Percentiles rank a stretch among this genome's conserved stretches.
Evolutionary conservation across 2,888 invertebrate species (phyloP).

Genomic region (Polymixis lichenea): DNA sequence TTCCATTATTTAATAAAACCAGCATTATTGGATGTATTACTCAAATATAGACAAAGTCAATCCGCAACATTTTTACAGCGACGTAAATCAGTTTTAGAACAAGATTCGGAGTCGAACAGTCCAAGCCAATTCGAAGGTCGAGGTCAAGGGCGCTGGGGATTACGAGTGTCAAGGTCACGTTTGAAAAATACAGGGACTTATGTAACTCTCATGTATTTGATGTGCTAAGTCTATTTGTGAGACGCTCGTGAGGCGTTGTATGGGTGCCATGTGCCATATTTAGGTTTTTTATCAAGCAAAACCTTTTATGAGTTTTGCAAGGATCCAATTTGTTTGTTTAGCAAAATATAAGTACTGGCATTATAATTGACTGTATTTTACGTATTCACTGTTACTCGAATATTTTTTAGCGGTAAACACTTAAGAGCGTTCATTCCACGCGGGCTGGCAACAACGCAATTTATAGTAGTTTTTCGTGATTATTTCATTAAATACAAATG

Average conservation of each 20-base stretch:
- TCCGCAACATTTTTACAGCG: constrained; percentile 48
- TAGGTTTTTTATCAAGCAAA: constrained; percentile 41
- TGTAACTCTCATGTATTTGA: constrained; percentile 47
- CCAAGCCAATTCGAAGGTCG: constrained; percentile 41
- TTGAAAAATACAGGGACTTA: constrained; percentile 50
- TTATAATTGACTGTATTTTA: background rate
- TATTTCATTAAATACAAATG: too few relatives aligned
- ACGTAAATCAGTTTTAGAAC: constrained; percentile 52
- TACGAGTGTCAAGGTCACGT: constrained; percentile 58
- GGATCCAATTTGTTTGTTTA: background rate
- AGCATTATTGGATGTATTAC: constrained; percentile 44
- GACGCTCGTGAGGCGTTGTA: constrained; percentile 34
- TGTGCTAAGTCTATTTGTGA: constrained; percentile 54
- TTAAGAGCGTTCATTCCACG: too few relatives aligned
- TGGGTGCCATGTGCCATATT: constrained; percentile 13
- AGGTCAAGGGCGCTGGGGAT: constrained; percentile 46
- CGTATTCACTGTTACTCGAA: background rate
- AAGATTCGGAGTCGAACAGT: constrained; percentile 35
- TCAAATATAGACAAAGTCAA: constrained; percentile 31
- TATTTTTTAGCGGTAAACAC: background rate
- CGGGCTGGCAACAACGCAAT: too few relatives aligned
- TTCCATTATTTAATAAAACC: constrained; percentile 23
- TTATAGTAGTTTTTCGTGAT: too few relatives aligned
- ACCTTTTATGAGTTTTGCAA: constrained; percentile 14
- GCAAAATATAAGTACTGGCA: background rate